These are phyloP conservation scores for Brachionus rubens DNA, from an alignment of 1,140 invertebrate species.

Conservation along the genomic window DNA sequence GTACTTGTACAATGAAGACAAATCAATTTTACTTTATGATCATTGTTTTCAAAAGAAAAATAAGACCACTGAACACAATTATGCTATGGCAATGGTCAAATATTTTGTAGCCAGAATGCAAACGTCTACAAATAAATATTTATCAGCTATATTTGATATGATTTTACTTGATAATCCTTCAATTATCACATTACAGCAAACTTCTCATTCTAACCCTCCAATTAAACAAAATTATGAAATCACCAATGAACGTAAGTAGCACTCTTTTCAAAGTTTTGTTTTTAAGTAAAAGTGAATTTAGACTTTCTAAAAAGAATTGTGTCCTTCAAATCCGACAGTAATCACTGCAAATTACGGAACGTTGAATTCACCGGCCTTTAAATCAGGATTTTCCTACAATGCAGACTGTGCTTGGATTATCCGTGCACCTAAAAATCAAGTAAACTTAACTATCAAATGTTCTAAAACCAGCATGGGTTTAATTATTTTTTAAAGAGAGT, in stretches of 20 bases:
- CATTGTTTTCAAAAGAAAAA: conserved; percentile 1
- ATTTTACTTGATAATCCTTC: conserved; percentile 3
- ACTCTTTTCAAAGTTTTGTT: not conserved
- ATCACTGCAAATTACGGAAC: conserved; percentile 5
- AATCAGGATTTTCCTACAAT: not conserved
- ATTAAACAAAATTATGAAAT: not conserved
- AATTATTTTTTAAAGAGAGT: conserved; percentile 14
- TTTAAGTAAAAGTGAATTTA: too few species aligned
- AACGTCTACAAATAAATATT: conserved; percentile 21
- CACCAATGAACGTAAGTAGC: conserved; percentile 3
- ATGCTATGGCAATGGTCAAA: not conserved
- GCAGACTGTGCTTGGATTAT: conserved; percentile 38
- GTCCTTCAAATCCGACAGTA: conserved; percentile 6
- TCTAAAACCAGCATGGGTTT: not conserved
- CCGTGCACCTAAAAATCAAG: conserved; percentile 35
- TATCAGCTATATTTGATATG: conserved; percentile 22
- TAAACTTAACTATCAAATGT: not conserved
- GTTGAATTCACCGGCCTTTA: conserved; percentile 8
- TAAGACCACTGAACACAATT: not conserved
- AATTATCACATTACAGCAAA: not conserved
- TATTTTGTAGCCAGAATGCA: conserved; percentile 32
- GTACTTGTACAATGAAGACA: conserved; percentile 32
- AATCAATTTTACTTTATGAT: conserved; percentile 10
- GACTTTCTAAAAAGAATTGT: too few species aligned
- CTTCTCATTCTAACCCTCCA: not conserved